phyloP scores from a whole-genome alignment of 2,797 vertebrate species.

The Prionace glauca region DNA sequence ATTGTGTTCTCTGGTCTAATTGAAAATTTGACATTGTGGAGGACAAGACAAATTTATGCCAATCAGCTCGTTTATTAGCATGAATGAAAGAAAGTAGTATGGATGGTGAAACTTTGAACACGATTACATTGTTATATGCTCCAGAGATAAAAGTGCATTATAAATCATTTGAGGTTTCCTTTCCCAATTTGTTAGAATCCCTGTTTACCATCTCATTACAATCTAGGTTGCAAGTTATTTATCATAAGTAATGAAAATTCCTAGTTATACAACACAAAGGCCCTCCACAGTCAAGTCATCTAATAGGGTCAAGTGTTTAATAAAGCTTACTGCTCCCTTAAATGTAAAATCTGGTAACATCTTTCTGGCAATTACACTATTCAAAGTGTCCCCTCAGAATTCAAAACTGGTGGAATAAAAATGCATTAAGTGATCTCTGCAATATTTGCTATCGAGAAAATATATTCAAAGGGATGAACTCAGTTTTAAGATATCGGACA shows the following conservation, averaged over 20 bases:
- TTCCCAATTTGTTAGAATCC: neutral
- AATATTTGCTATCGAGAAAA: neutral
- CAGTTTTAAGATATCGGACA: neutral
- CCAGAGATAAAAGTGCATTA: neutral
- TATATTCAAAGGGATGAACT: neutral
- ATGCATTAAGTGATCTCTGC: neutral
- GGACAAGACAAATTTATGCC: neutral
- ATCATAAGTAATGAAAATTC: neutral
- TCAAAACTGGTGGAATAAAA: neutral
- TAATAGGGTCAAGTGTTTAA: neutral
- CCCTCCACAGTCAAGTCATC: neutral
- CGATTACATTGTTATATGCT: neutral
- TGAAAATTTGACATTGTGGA: neutral
- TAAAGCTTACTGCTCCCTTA: neutral
- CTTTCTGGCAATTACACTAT: neutral
- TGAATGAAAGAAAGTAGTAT: neutral
- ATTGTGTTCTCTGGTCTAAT: neutral
- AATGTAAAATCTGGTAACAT: neutral
- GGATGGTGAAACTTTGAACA: neutral
- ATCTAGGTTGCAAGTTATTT: neutral
- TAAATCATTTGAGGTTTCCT: neutral
- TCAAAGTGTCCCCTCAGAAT: neutral
- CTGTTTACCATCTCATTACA: neutral
- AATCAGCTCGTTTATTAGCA: neutral
- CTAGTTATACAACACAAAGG: neutral